Evolutionary conservation across 1,140 invertebrate species (phyloP).

Genomic region (Aphelinus certus): DNA sequence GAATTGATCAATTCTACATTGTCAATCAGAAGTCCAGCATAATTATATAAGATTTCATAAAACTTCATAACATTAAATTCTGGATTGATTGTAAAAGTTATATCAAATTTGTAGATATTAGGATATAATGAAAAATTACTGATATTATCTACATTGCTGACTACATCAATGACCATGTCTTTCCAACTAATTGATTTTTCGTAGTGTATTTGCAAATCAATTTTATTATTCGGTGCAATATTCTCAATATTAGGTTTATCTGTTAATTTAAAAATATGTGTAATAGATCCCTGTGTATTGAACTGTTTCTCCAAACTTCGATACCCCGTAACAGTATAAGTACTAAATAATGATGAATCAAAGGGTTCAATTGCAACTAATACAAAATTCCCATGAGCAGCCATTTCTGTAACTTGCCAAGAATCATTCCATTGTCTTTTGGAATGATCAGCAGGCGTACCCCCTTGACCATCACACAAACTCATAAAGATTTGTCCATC

Average conservation of each 20-base stretch:
- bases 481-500: slow-evolving; percentile 66
- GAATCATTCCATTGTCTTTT: slow-evolving; percentile 69
- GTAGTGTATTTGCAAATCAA: slow-evolving; percentile 33
- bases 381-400: slow-evolving; percentile 65
- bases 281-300: slow-evolving; percentile 63
- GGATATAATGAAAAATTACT: slow-evolving; percentile 45
- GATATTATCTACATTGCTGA: background rate
- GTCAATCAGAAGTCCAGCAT: slow-evolving; percentile 55
- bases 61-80: slow-evolving; percentile 51
- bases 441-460: slow-evolving; percentile 66
- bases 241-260: slow-evolving; percentile 38
- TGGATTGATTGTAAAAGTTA: slow-evolving; percentile 50
- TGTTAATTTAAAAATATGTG: slow-evolving; percentile 62
- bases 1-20: slow-evolving; percentile 52
- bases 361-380: slow-evolving; percentile 64
- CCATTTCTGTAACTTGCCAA: slow-evolving; percentile 74
- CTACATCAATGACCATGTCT: slow-evolving; percentile 23
- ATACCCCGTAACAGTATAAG: slow-evolving; percentile 66
- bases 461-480: slow-evolving; percentile 72
- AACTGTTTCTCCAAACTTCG: slow-evolving; percentile 70
- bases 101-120: slow-evolving; percentile 55
- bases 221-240: slow-evolving; percentile 41
- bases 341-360: slow-evolving; percentile 52
- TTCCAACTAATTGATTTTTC: slow-evolving; percentile 36
- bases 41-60: slow-evolving; percentile 54